Conservation (phyloP, 2,113 vertebrate genomes). For the Solea senegalensis region DNA sequence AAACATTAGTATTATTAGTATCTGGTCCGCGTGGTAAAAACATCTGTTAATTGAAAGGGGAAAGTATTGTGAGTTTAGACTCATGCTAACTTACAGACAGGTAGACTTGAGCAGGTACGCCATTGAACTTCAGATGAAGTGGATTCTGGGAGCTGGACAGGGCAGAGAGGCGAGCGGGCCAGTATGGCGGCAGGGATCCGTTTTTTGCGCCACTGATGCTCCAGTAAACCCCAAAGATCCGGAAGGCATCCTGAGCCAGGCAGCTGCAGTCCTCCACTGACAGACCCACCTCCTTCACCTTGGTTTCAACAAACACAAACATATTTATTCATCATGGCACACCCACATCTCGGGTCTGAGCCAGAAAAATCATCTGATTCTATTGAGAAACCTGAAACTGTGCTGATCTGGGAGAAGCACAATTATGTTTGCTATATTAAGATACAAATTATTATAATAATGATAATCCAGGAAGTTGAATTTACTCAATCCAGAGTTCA, state of each 20-base stretch:
- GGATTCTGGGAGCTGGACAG: conserved; percentile 78
- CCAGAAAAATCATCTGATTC: not conserved
- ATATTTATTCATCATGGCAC: not conserved
- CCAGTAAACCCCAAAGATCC: conserved; percentile 82
- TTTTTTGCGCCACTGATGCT: conserved; percentile 65
- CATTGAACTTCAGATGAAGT: conserved; percentile 79
- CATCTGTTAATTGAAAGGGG: too few relatives aligned
- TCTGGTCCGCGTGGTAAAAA: too few relatives aligned
- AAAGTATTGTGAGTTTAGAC: not conserved
- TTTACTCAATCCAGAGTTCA: not conserved
- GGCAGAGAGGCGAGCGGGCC: conserved; percentile 79
- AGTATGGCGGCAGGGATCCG: conserved; percentile 71
- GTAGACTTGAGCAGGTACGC: conserved; percentile 80
- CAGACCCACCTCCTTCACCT: conserved; percentile 86
- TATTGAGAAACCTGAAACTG: not conserved
- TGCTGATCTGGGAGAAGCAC: not conserved
- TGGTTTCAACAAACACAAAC: not conserved
- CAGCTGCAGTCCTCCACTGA: conserved; percentile 84
- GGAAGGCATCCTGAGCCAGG: conserved; percentile 78
- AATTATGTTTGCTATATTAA: too few relatives aligned
- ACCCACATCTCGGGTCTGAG: not conserved
- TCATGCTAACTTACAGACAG: conserved; percentile 80
- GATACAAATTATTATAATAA: not conserved
- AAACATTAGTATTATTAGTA: too few relatives aligned
- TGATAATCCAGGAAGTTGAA: not conserved